These are phyloP conservation scores for Arbacia lixula DNA, from an alignment of 53 echinoderm and acorn worm species.

Conservation along the genomic window DNA sequence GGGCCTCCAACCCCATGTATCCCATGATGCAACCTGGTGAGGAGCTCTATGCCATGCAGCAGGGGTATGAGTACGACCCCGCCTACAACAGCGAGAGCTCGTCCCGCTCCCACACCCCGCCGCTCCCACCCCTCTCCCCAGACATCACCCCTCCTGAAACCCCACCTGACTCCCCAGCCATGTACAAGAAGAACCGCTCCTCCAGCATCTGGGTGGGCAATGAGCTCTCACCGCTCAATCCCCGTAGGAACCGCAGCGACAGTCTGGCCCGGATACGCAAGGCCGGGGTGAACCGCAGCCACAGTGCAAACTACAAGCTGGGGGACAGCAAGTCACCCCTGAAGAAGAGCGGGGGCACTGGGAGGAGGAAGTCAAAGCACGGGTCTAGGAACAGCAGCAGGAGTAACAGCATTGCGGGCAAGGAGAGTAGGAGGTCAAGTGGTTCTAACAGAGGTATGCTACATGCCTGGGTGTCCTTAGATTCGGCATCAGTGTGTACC, in stretches of 20 bases:
- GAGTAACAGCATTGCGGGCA: conserved; percentile 17
- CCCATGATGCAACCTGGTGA: conserved; percentile 11
- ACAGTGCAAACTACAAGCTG: conserved; percentile 33
- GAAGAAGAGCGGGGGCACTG: conserved; percentile 66
- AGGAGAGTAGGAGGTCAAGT: conserved; percentile 61
- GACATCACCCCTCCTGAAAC: conserved; percentile 78
- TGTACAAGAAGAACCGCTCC: conserved; percentile 54
- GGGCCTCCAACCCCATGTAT: conserved; percentile 44
- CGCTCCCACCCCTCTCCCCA: conserved; percentile 87
- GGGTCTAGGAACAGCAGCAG: conserved; percentile 58
- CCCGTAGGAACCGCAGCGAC: conserved; percentile 7
- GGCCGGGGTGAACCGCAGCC: conserved; percentile 52
- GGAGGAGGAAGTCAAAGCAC: conserved; percentile 63
- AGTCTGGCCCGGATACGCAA: conserved; percentile 37
- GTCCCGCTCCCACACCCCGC: conserved; percentile 88
- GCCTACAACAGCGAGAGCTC: conserved; percentile 75
- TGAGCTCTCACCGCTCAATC: conserved; percentile 11
- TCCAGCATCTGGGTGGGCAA: conserved; percentile 44
- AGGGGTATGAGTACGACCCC: conserved; percentile 43
- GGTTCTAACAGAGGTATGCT: conserved; percentile 58
- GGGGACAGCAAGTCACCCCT: conserved; percentile 59
- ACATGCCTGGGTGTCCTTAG: too few relatives aligned
- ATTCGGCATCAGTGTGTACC: too few relatives aligned
- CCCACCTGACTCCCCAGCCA: conserved; percentile 52
- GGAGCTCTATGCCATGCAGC: conserved; percentile 37